Evolutionary conservation across 2,888 invertebrate genomes (phyloP).

Genomic region (Lissocephala sabroskyi): DNA sequence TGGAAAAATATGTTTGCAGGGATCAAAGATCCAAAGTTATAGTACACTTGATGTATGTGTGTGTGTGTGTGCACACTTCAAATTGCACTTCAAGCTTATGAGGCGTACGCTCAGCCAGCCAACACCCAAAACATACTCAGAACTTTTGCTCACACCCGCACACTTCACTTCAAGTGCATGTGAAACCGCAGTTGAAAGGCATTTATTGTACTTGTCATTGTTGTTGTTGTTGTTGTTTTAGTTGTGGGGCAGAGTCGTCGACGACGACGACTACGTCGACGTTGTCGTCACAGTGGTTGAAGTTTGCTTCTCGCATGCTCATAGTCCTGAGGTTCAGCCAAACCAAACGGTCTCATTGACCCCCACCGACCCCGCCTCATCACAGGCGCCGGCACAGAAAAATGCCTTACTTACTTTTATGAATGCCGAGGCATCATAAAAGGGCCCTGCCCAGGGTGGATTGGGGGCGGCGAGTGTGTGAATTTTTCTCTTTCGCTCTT

Average conservation of each 20-base stretch:
- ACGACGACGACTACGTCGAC: background rate
- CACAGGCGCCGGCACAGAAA: slow-evolving; percentile 28
- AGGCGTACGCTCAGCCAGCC: slow-evolving; percentile 18
- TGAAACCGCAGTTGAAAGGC: slow-evolving; percentile 67
- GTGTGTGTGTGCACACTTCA: too few relatives aligned
- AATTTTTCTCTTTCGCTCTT: slow-evolving; percentile 24
- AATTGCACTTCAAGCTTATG: slow-evolving; percentile 54
- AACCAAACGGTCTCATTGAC: too few relatives aligned
- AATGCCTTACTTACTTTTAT: slow-evolving; percentile 48
- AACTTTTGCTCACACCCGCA: background rate
- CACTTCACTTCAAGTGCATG: slow-evolving; percentile 62
- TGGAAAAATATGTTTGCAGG: too few relatives aligned
- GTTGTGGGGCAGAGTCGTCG: slow-evolving; percentile 3
- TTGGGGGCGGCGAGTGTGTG: slow-evolving; percentile 13
- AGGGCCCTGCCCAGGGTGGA: slow-evolving; percentile 19
- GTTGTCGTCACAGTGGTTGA: background rate
- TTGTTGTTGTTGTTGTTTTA: slow-evolving; percentile 27
- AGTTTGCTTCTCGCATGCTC: background rate
- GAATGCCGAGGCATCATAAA: slow-evolving; percentile 55
- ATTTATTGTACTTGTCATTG: slow-evolving; percentile 66
- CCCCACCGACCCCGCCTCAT: too few relatives aligned
- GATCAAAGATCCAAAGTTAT: too few relatives aligned
- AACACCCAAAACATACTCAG: background rate
- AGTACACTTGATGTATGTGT: too few relatives aligned
- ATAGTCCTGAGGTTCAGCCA: background rate